Conservation (phyloP, 2,888 invertebrate species). For the Hirtodrosophila cameraria region DNA sequence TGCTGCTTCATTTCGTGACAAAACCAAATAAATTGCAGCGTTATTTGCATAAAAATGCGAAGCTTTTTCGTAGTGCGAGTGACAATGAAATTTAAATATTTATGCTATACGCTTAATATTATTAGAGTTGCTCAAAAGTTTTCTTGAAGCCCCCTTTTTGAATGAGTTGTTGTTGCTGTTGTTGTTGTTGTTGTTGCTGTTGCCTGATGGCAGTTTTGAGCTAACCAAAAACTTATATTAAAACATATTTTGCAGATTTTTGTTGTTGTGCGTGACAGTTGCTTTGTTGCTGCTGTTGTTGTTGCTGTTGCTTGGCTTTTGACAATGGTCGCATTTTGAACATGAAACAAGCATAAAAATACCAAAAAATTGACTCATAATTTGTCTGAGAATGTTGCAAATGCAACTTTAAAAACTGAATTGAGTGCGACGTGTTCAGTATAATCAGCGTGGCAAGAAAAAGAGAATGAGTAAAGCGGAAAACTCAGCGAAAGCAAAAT, state of each 20-base stretch:
- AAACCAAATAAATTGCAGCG: slow-evolving; percentile 73
- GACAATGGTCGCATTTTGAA: slow-evolving; percentile 47
- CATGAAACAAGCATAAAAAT: slow-evolving; percentile 73
- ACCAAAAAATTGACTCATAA: slow-evolving; percentile 75
- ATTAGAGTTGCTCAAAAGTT: slow-evolving; percentile 69
- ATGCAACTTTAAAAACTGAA: slow-evolving; percentile 59
- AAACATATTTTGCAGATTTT: slow-evolving; percentile 76
- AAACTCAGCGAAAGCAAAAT: slow-evolving; percentile 19
- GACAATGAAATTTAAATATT: slow-evolving; percentile 80
- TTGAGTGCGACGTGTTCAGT: slow-evolving; percentile 53
- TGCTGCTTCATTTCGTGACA: slow-evolving; percentile 64
- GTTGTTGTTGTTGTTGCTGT: slow-evolving; percentile 13
- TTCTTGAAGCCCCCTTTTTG: too few species aligned
- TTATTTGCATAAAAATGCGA: slow-evolving; percentile 78
- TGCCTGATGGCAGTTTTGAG: slow-evolving; percentile 26
- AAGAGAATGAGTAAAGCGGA: slow-evolving; percentile 13
- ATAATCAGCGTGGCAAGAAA: slow-evolving; percentile 42
- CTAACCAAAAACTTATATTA: slow-evolving; percentile 68
- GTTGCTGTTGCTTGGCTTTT: slow-evolving; percentile 23
- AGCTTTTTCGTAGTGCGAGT: slow-evolving; percentile 64
- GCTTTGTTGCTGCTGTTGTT: slow-evolving; percentile 17
- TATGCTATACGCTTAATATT: slow-evolving; percentile 80
- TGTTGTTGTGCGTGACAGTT: slow-evolving; percentile 63
- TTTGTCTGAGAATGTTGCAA: slow-evolving; percentile 40
- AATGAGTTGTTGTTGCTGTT: slow-evolving; percentile 23